Evolutionary conservation across 2,113 vertebrate species (phyloP).

Genomic region (Tupaia chinensis): DNA sequence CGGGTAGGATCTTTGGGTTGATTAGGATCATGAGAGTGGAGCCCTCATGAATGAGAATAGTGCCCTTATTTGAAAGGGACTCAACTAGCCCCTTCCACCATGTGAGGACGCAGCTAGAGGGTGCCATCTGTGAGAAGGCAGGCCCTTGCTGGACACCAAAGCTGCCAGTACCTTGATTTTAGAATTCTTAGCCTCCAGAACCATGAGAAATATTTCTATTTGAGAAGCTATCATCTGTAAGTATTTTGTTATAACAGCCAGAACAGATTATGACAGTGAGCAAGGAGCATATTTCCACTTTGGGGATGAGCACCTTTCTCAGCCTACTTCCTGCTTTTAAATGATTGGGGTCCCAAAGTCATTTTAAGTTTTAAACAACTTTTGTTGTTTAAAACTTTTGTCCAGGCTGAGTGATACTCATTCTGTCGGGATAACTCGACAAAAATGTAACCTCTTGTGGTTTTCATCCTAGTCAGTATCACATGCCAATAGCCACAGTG

Average conservation of each 20-base stretch:
- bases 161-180: not conserved
- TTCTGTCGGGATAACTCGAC: not conserved
- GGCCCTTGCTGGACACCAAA: not conserved
- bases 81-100: not conserved
- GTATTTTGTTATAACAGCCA: not conserved
- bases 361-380: not conserved
- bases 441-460: not conserved
- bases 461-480: not conserved
- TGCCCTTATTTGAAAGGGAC: no score
- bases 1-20: not conserved
- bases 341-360: not conserved
- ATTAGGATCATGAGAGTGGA: no score
- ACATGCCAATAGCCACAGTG: not conserved
- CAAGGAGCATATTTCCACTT: rapidly evolving
- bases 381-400: not conserved
- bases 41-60: not conserved
- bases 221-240: not conserved
- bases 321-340: not conserved
- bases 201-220: not conserved
- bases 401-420: not conserved
- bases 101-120: not conserved
- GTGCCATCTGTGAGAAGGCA: not conserved
- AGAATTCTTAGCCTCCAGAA: not conserved
- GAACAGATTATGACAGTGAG: not conserved
- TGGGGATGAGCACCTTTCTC: not conserved